phyloP scores from a whole-genome alignment of 92 coral and sea anemone species.

The Scolanthus callimorphus region DNA sequence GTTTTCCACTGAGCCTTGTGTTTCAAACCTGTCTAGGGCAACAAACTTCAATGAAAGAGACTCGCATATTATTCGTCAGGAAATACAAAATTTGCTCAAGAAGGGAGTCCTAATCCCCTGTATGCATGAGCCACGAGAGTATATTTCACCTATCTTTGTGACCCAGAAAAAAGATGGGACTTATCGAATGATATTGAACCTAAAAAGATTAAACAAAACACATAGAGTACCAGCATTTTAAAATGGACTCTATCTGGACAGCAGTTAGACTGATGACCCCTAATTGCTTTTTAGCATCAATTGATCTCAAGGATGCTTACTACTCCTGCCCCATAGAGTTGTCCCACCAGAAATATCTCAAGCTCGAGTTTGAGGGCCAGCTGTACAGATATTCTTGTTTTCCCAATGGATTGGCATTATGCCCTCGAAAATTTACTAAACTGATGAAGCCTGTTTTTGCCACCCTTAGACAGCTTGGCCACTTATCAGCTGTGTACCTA shows the following conservation, averaged over 20 bases:
- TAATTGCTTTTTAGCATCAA: constrained; percentile 43
- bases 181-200: constrained; percentile 7
- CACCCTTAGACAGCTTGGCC: constrained; percentile 13
- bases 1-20: background rate
- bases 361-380: constrained; percentile 11
- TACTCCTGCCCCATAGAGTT: constrained; percentile 20
- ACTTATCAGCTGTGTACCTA: constrained; percentile 2
- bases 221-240: constrained; percentile 26
- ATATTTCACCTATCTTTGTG: background rate
- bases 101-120: background rate
- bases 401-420: constrained; percentile 24
- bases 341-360: constrained; percentile 23
- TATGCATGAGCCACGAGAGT: background rate
- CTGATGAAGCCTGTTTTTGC: constrained; percentile 10
- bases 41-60: background rate
- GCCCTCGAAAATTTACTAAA: constrained; percentile 22
- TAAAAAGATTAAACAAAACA: constrained; percentile 21
- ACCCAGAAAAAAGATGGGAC: constrained; percentile 5
- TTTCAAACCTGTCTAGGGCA: background rate
- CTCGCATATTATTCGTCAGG: background rate
- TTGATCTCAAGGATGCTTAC: constrained; percentile 38
- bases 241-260: constrained; percentile 38
- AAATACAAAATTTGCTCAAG: background rate
- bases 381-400: constrained; percentile 3
- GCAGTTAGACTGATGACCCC: constrained; percentile 28